Evolutionary conservation across 2,113 vertebrate species (phyloP).

Genomic region (Callithrix jacchus): DNA sequence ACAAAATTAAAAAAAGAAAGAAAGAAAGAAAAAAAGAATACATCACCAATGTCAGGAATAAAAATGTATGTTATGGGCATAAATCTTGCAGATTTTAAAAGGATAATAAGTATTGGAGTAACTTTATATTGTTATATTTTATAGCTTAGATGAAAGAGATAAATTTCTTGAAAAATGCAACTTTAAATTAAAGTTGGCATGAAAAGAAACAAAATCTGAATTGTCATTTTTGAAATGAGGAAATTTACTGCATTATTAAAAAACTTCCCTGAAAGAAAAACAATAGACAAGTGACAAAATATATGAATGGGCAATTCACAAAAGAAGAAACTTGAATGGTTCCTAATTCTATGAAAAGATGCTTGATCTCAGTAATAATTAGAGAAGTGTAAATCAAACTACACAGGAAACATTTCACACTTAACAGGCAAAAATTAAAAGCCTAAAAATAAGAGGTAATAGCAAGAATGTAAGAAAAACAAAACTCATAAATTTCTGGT

Average conservation of each 20-base stretch:
- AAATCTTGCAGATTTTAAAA: background rate
- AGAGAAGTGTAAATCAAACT: slow-evolving; percentile 6
- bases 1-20: background rate
- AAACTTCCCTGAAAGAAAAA: background rate
- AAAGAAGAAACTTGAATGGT: background rate
- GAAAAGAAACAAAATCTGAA: background rate
- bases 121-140: background rate
- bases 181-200: background rate
- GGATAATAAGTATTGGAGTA: background rate
- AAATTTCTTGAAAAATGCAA: background rate
- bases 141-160: background rate
- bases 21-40: too few species aligned
- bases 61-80: background rate
- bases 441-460: background rate
- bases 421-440: background rate
- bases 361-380: background rate
- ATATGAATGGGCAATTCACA: background rate
- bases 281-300: background rate
- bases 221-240: background rate
- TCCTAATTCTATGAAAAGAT: background rate
- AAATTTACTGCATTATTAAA: background rate
- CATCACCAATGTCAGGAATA: background rate
- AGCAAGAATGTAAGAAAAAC: background rate
- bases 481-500: background rate
- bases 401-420: background rate